These are phyloP conservation scores for Andrena marginata DNA, from an alignment of 2,888 invertebrate genomes.

Conservation along the genomic window DNA sequence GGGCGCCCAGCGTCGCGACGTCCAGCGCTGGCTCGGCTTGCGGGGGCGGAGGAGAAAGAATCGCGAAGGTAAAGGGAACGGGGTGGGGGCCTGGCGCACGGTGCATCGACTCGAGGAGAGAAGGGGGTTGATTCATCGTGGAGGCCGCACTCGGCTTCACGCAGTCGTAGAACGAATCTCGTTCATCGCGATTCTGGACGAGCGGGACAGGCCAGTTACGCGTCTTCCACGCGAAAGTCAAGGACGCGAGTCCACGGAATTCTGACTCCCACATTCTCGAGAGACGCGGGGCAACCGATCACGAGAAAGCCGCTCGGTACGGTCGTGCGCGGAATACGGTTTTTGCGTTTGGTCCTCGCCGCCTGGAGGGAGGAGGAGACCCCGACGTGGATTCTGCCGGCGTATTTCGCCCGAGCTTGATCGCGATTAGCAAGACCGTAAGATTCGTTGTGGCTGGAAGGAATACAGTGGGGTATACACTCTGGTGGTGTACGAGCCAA, in stretches of 20 bases:
- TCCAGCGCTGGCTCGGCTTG: conserved; percentile 11
- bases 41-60: conserved; percentile 45
- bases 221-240: conserved; percentile 74
- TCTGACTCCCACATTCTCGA: conserved; percentile 60
- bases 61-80: conserved; percentile 32
- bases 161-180: conserved; percentile 77
- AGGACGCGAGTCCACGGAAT: conserved; percentile 68
- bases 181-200: conserved; percentile 70
- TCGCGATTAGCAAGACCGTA: not conserved
- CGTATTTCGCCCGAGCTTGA: conserved; percentile 3
- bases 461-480: not conserved
- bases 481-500: not conserved
- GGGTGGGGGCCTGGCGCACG: conserved; percentile 40
- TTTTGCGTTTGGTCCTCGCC: conserved; percentile 5
- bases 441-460: not conserved
- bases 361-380: conserved; percentile 31
- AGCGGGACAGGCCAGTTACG: conserved; percentile 69
- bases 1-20: conserved; percentile 2
- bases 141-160: conserved; percentile 77
- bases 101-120: conserved; percentile 66
- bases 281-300: conserved; percentile 50
- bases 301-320: conserved; percentile 35
- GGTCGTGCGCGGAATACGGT: conserved; percentile 1
- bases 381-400: not conserved
- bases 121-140: conserved; percentile 79